Base-by-base conservation (phyloP, 2,113 vertebrate species). In the Bos indicus region DNA sequence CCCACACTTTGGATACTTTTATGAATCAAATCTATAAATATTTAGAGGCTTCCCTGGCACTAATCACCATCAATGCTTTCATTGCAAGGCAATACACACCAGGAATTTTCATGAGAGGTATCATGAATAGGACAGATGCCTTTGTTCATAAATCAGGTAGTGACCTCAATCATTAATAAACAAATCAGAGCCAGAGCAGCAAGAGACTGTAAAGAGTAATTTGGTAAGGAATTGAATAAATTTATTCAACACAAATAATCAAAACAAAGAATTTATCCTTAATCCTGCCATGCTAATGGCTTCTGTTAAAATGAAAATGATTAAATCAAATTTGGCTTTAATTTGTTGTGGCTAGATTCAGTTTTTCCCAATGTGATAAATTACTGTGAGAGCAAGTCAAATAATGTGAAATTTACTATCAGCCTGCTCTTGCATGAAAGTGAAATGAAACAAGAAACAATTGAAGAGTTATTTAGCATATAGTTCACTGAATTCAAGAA, bases 291-390 rank as follows among this genome's bases (percentile, higher is more conserved):
- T 88, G 91, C 87, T 98, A 98, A 98, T 98, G 78, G 92, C 67
- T 97, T 97, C 98, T 96, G 95, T 97, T 98, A 97, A 98, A 98
- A 92, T 88, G 77, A 98, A 98, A 98, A 98, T 95, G 28, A 98
- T 98, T 98, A 98, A 98, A 98, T 97, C 88, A 95, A 97, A 96
- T 98, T 97, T 98, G 94, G 93, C 96, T 98, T 98, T 98, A 97
- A 98, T 98, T 98, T 98, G 64, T 97, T 98, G 96, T 97, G 57
- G 82, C 90, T 95, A 97, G 77, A 46, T 74, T 78, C 82, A 83
- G 71, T 97, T 98, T 98, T 96, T 60, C 98, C 83, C 96, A 92
- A 1, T 90, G 96, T 98, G 96, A 96, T 96, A 98, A 98, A 98
- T 98, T 98, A 95, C 83, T 97, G 51, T 88, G 95, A 98, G 87